Evolutionary conservation across 2,888 invertebrate genomes (phyloP).

Genomic region (Theretra japonica): DNA sequence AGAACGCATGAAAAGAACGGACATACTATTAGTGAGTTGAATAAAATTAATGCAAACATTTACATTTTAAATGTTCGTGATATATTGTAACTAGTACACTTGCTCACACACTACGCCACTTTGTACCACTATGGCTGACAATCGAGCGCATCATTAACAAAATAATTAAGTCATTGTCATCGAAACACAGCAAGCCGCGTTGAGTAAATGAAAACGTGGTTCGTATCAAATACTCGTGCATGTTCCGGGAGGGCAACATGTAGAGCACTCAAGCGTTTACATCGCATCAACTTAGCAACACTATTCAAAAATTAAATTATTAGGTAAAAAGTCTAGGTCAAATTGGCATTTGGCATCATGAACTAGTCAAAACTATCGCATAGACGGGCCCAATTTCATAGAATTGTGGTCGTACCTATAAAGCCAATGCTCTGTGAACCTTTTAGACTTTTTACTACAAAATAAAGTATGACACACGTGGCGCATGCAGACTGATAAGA

Average conservation of each 20-base stretch:
- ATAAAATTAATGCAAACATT: slow-evolving; percentile 39
- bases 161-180: neutral
- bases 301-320: neutral
- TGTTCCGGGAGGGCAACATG: neutral
- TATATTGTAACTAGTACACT: slow-evolving; percentile 15
- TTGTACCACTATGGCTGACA: neutral
- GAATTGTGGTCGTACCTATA: too few species aligned
- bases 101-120: slow-evolving; percentile 51
- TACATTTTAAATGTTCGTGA: slow-evolving; percentile 31
- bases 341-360: neutral
- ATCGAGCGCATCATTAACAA: neutral
- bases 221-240: neutral
- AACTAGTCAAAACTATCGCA: too few species aligned
- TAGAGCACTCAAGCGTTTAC: neutral
- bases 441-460: neutral
- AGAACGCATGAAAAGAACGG: slow-evolving; percentile 79
- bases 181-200: neutral
- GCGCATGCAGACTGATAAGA: neutral
- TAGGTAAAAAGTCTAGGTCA: neutral
- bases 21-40: slow-evolving; percentile 57
- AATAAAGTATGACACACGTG: neutral
- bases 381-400: too few species aligned
- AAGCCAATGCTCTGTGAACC: too few species aligned
- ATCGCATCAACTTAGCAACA: neutral
- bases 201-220: neutral